Conservation (phyloP, 2,888 invertebrate genomes). For the Resseliella maxima region DNA sequence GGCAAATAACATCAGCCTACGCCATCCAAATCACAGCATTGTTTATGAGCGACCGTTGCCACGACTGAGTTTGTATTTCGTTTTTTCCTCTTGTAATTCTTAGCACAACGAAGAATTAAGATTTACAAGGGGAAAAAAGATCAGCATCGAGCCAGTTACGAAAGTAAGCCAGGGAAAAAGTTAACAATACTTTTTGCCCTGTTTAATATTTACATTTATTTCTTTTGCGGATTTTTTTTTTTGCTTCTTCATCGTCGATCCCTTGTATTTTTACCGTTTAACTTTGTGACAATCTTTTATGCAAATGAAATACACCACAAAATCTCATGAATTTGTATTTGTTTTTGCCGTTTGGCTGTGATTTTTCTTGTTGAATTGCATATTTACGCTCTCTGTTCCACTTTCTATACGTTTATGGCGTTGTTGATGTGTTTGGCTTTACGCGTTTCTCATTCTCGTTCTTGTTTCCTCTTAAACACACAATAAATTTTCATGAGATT, state of each 20-base stretch:
- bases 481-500: slow-evolving; percentile 57
- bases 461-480: slow-evolving; percentile 49
- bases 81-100: not conserved
- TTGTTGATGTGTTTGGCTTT: not conserved
- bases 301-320: slow-evolving; percentile 57
- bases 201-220: slow-evolving; percentile 46
- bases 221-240: not conserved
- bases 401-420: not conserved
- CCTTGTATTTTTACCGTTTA: slow-evolving; percentile 17
- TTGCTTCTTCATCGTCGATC: not conserved
- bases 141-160: slow-evolving; percentile 17
- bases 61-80: not conserved
- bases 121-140: slow-evolving; percentile 38
- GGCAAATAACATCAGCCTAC: not conserved
- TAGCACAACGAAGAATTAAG: slow-evolving; percentile 38
- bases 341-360: slow-evolving; percentile 10
- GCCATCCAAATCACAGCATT: not conserved
- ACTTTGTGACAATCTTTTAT: slow-evolving; percentile 57
- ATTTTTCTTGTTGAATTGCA: slow-evolving; percentile 38
- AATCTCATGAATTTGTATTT: slow-evolving; percentile 56
- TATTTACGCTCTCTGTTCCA: not conserved
- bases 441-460: not conserved
- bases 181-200: slow-evolving; percentile 38
- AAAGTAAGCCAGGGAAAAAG: slow-evolving; percentile 35
- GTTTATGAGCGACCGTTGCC: slow-evolving; percentile 27